Base-by-base conservation (phyloP, 2,888 invertebrate species). In the Anthrax anthrax region DNA sequence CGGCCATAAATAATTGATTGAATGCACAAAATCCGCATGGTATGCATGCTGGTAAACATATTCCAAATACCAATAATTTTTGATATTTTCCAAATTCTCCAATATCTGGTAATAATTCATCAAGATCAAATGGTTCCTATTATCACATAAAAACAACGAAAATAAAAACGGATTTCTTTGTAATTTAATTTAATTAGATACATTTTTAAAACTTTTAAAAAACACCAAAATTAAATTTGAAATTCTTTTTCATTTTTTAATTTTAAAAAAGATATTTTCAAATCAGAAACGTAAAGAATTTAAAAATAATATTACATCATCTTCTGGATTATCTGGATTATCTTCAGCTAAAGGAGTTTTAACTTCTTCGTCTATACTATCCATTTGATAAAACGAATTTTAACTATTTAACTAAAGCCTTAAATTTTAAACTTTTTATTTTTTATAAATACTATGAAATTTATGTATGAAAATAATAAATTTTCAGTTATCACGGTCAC, bases 1-100 rank as follows among this genome's bases (percentile, higher is more conserved):
- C 84, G n/a, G 89, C 79, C 85, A 92, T 89, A 69, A 94, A 92
- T 36, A 92, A 74, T 69, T 91, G 91, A 70, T 89, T 91, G 68
- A 92, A 90, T 5, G 90, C 90, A 65, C 88, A 85, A 68, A 89
- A 91, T 29, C 89, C 90, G 59, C 90, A 89, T 0, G 91, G 88
- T 56, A 92, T 76, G 59, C 90, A 88, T 4, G 91, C 88, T 16
- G 91, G 87, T 51, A 91, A 70, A 58, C 91, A 88, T 48, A 94
- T 82, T 44, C 91, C 73, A 80, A 88, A 88, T 18, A 89, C 71
- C 50, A 90, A 70, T 44, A 84, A 70, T 64, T 86, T 88, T 64
- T 94, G 92, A 65, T 91, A 92, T 37, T 76, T 74, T 42, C 92
- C 92, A 63, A 90, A 90, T 64, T 91, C 90, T 3, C 91, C 92